Evolutionary conservation across 2,797 vertebrate genomes (phyloP), one percentile per base, ranked within the genome.

Genomic region (Hippopotamyrus pictus): DNA sequence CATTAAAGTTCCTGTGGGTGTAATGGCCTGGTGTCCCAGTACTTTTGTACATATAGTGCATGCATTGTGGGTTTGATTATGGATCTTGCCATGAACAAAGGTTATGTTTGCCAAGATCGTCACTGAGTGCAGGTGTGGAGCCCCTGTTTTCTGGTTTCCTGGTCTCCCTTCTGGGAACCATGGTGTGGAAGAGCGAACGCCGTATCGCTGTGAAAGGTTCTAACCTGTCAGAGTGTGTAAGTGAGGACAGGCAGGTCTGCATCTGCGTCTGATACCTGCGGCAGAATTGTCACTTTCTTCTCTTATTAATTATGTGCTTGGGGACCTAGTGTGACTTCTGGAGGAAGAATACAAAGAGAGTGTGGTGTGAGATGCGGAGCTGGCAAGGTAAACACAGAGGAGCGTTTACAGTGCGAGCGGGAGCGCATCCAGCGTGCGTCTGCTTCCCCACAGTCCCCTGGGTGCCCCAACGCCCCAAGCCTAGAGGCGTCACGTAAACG

Each of bases 61-160:
- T 12, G 59, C 62, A 33, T 69, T 69, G 11, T 33, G 62, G 62
- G 62, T 69, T 33, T 69, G 11, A 69, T 33, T 69, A 5, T 69
- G 62, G 9, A 69, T 1, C 25, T 69, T 33, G 62, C 25, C 3
- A 0, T 33, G 59, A 65, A 7, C 3, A 3, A 65, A 65, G 62
- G 62, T 69, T 33, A 9, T 90, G 90, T 89, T 82, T 83, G 85
- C 46, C 1, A 57, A 90, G 88, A 90, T 90, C 91, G 83, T 33
- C 76, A 29, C 83, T 88, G 46, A 11, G 76, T 86, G 86, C 59
- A 54, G 48, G 87, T 90, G 73, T 48, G 46, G 88, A 69, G 84
- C 65, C 51, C 54, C 85, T 91, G 90, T 93, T 92, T 91, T 19
- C 91, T 54, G 54, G 37, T 59, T 89, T 87, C 59, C 88, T 88